Conservation (phyloP, 2,888 invertebrate genomes). For the Tetanocera ferruginea region DNA sequence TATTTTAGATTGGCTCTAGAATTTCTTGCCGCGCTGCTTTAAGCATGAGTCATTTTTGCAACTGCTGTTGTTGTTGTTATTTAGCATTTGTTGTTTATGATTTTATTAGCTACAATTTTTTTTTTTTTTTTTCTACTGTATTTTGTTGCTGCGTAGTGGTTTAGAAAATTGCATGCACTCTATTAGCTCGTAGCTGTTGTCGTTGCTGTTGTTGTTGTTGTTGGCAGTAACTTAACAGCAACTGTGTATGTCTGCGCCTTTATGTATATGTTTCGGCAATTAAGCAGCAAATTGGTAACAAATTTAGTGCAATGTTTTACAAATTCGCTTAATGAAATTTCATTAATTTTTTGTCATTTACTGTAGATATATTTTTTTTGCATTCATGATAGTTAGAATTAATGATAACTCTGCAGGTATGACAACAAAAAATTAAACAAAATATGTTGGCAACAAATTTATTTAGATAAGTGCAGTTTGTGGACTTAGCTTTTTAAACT, state of each 20-base stretch:
- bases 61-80: constrained; percentile 45
- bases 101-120: constrained; percentile 32
- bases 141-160: constrained; percentile 42
- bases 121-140: neutral
- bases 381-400: neutral
- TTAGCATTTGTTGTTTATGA: constrained; percentile 43
- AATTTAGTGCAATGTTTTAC: constrained; percentile 55
- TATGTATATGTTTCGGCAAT: constrained; percentile 51
- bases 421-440: neutral
- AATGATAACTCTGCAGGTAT: neutral
- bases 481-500: neutral
- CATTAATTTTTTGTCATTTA: constrained; percentile 31
- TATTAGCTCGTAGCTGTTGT: constrained; percentile 44
- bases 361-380: neutral
- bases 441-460: neutral
- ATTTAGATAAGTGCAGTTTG: neutral
- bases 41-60: constrained; percentile 36
- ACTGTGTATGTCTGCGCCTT: constrained; percentile 18
- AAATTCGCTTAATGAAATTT: constrained; percentile 36
- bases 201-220: constrained; percentile 32
- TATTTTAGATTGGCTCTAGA: constrained; percentile 6
- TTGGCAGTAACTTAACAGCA: constrained; percentile 13
- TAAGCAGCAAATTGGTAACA: constrained; percentile 67
- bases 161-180: constrained; percentile 40
- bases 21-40: constrained; percentile 29